These are phyloP conservation scores for Agriopis aurantiaria DNA, from an alignment of 2,888 invertebrate species.

Conservation along the genomic window DNA sequence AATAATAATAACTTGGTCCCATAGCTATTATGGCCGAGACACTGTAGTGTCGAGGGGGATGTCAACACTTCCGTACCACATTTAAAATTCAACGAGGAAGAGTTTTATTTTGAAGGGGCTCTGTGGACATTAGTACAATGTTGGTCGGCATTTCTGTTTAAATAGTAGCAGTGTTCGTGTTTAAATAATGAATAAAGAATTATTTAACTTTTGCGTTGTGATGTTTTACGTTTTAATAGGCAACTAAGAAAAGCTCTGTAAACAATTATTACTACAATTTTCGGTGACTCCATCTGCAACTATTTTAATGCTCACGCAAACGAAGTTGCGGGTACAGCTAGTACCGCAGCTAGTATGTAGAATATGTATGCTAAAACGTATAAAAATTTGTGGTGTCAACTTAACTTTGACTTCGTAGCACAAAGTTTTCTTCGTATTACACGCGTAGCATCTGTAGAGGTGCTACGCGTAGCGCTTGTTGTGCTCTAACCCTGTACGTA, in stretches of 20 bases:
- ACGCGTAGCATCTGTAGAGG: not conserved
- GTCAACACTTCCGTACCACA: constrained; percentile 12
- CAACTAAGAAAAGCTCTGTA: no score
- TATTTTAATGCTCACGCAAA: no score
- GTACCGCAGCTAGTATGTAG: no score
- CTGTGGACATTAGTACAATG: not conserved
- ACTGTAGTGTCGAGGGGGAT: constrained; percentile 6
- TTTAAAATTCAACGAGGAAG: constrained; percentile 18
- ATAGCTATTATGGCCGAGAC: constrained; percentile 20
- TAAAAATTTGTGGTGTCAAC: no score
- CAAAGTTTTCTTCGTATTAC: not conserved
- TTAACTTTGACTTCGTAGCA: not conserved
- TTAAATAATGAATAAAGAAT: not conserved
- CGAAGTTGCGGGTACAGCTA: no score
- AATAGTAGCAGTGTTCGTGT: not conserved
- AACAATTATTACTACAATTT: no score
- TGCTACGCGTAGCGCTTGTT: constrained; percentile 5
- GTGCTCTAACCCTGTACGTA: not conserved
- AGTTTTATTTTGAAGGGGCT: constrained; percentile 5
- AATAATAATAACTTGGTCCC: constrained; percentile 17
- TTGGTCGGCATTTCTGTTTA: not conserved
- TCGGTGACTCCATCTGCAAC: no score
- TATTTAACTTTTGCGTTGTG: not conserved
- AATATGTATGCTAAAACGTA: no score
- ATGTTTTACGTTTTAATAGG: no score